These are phyloP conservation scores for Apodemia zela DNA, from an alignment of 2,888 invertebrate species.

Conservation along the genomic window DNA sequence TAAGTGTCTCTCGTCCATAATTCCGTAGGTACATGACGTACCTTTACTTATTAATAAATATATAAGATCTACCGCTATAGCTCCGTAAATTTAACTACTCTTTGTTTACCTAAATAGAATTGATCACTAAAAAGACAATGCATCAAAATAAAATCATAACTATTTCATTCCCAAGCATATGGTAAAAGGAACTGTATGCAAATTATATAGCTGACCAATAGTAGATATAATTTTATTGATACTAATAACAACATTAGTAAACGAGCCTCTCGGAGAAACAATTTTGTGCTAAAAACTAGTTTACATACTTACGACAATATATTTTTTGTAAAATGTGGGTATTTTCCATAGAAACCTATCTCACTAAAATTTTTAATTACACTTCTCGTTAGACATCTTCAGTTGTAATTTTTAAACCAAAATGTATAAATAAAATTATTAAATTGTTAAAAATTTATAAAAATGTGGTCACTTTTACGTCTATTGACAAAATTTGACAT, in stretches of 20 bases:
- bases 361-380: constrained; percentile 52
- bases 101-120: constrained; percentile 28
- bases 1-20: constrained; percentile 52
- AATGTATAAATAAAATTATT: not conserved
- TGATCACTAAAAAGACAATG: constrained; percentile 27
- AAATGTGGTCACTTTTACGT: constrained; percentile 38
- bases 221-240: constrained; percentile 53
- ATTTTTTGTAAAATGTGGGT: constrained; percentile 50
- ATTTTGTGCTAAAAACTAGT: constrained; percentile 37
- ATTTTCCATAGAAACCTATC: constrained; percentile 63
- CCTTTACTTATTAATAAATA: not conserved
- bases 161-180: constrained; percentile 45
- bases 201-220: constrained; percentile 62
- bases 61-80: not conserved
- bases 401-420: constrained; percentile 27
- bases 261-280: constrained; percentile 48
- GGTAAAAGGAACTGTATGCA: constrained; percentile 65
- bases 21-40: not conserved
- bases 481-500: constrained; percentile 22
- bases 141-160: constrained; percentile 32
- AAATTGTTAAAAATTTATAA: constrained; percentile 40
- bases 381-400: constrained; percentile 39
- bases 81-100: constrained; percentile 18
- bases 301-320: constrained; percentile 59
- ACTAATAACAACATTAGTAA: constrained; percentile 43